Percentiles rank a stretch among this genome's conserved stretches.
Evolutionary conservation across 2,888 invertebrate species (phyloP).

Genomic region (Acanthosepion esculentum): DNA sequence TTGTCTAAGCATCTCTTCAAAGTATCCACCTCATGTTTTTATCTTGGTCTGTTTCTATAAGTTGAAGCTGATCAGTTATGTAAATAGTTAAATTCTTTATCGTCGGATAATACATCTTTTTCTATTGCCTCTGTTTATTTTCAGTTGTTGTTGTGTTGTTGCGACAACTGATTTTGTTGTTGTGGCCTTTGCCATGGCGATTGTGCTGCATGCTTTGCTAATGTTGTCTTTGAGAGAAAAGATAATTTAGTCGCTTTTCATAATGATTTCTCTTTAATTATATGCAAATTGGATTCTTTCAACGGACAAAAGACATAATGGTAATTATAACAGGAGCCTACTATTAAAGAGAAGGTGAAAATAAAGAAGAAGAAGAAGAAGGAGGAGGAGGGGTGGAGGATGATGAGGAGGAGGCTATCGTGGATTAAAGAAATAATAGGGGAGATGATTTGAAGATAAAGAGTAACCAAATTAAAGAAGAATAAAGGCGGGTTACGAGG

Average conservation of each 20-base stretch:
- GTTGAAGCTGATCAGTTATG: background rate
- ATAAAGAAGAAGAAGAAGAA: background rate
- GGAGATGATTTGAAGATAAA: background rate
- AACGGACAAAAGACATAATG: background rate
- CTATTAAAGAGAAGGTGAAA: background rate
- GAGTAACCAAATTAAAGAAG: background rate
- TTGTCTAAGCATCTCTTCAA: too few species aligned
- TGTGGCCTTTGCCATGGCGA: background rate
- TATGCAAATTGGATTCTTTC: slow-evolving; percentile 5
- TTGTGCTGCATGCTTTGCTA: too few species aligned
- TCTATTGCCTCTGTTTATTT: too few species aligned
- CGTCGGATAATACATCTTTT: background rate
- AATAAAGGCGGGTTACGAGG: background rate
- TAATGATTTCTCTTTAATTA: background rate
- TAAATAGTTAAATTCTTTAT: background rate
- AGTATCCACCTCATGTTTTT: background rate
- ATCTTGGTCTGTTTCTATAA: background rate
- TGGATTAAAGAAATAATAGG: background rate
- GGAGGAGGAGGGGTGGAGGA: too few species aligned
- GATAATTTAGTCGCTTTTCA: background rate
- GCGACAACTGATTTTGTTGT: background rate
- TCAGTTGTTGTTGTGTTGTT: background rate
- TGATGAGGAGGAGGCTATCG: background rate
- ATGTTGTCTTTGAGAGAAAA: background rate
- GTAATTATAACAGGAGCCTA: too few species aligned